Percentiles rank a stretch among this genome's conserved stretches.
These are phyloP conservation scores for Brevimyrus niger DNA, from an alignment of 2,113 vertebrate genomes.

Conservation along the genomic window DNA sequence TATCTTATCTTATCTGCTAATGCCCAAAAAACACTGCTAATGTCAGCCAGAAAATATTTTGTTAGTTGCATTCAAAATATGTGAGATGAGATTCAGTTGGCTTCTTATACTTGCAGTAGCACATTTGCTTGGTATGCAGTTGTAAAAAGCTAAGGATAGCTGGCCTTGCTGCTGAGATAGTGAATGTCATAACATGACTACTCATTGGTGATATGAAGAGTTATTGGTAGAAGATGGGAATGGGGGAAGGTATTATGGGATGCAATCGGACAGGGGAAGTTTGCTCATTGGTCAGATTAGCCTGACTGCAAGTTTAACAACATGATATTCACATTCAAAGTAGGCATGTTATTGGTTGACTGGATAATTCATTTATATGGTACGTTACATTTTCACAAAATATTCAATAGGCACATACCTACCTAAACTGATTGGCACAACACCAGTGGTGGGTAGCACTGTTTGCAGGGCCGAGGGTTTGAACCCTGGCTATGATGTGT, in stretches of 20 bases:
- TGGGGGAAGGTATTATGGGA: no score
- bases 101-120: not conserved
- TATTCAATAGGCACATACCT: not conserved
- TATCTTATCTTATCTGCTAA: not conserved
- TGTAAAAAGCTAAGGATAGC: not conserved
- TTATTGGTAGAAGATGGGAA: no score
- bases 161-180: not conserved
- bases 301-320: no score
- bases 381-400: not conserved
- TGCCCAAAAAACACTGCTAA: not conserved
- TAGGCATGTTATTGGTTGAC: no score
- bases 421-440: not conserved
- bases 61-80: not conserved
- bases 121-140: not conserved
- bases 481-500: no score
- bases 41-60: no score
- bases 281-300: no score
- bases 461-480: not conserved
- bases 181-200: no score
- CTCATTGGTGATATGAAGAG: no score
- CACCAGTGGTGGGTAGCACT: not conserved
- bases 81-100: not conserved
- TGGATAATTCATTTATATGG: no score
- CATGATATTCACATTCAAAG: no score
- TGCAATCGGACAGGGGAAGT: no score